These are phyloP conservation scores for Allacma fusca DNA, from an alignment of 2,888 invertebrate genomes.

Conservation along the genomic window DNA sequence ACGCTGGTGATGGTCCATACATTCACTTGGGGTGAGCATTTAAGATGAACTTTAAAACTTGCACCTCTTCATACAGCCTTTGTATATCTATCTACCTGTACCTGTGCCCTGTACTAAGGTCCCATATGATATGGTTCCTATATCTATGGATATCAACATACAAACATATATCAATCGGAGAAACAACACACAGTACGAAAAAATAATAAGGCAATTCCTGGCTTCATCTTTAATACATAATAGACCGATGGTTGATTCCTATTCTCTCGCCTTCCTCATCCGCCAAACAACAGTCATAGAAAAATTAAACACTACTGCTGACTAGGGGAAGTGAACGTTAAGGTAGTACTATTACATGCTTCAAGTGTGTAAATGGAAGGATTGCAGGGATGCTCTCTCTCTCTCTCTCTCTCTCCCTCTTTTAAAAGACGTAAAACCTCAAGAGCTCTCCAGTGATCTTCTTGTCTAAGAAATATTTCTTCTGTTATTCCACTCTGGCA, in stretches of 20 bases:
- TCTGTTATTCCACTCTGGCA: neutral
- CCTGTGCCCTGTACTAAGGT: neutral
- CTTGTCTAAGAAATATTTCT: conserved; percentile 26
- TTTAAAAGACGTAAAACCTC: neutral
- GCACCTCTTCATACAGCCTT: neutral
- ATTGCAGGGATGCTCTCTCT: neutral
- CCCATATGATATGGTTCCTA: neutral
- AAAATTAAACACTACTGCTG: neutral
- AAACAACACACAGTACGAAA: neutral
- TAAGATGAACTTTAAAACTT: neutral
- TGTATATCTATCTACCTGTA: neutral
- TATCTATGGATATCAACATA: neutral
- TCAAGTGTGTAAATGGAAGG: neutral
- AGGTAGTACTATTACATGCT: neutral
- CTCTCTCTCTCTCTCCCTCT: no score
- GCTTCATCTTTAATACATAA: neutral
- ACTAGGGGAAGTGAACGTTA: neutral
- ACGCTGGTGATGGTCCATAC: conserved; percentile 42
- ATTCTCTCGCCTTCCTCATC: conserved; percentile 19
- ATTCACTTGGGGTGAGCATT: conserved; percentile 16
- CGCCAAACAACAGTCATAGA: neutral
- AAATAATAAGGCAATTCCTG: conserved; percentile 9
- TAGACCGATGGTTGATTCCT: neutral
- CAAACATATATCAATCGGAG: neutral
- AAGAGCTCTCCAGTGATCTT: conserved; percentile 33